Base-by-base conservation (phyloP, 92 coral and sea anemone genomes). In the Zoanthus sociatus region DNA sequence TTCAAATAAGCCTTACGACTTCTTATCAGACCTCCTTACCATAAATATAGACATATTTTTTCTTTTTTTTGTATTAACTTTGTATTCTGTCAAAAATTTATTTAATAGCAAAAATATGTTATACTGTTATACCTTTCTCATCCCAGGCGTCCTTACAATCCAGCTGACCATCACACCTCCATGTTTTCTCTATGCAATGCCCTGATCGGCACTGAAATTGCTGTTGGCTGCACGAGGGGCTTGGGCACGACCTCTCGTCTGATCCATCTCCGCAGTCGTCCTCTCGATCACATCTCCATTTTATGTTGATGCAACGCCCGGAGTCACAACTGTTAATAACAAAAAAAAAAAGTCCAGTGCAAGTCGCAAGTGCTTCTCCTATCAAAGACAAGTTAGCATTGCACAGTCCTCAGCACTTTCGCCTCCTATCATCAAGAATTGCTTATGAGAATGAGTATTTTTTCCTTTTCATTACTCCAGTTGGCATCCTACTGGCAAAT, bases 131-230 rank as follows among this genome's bases (percentile, higher is more conserved):
- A 97, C 99, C 97, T 63, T 45, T 89, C 83, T 97, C 99, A 77
- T 97, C 99, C 6, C 96, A 93, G 31, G 94, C 91, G 73, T 93
- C 99, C 20, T n/a, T 71, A 82, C 99, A 97, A 82, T 97, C 99
- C 21, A n/a, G 53, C 4, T 83, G 20, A 4, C 99, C 98, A 87
- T 97, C 99, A 76, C 99, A 97, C 9, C 51, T 90, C 98, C 98
- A 97, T 21, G 53, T 92, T 11, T 84, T 78, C 13, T 73, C 88
- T 56, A 97, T 93, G 86, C 99, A 97, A 33, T 83, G 92, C 9
- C 92, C 92, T 69, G 33, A 83, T 37, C 50, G 44, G 51, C 99
- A 97, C 26, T 58, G 89, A 55, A 89, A 82, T 88, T 93, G 90
- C 12, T 68, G 82, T 14, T 1, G 82, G 55, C 86, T 45, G 58